Conservation (phyloP, 2,113 vertebrate species). For the Malurus alboscapulatus region DNA sequence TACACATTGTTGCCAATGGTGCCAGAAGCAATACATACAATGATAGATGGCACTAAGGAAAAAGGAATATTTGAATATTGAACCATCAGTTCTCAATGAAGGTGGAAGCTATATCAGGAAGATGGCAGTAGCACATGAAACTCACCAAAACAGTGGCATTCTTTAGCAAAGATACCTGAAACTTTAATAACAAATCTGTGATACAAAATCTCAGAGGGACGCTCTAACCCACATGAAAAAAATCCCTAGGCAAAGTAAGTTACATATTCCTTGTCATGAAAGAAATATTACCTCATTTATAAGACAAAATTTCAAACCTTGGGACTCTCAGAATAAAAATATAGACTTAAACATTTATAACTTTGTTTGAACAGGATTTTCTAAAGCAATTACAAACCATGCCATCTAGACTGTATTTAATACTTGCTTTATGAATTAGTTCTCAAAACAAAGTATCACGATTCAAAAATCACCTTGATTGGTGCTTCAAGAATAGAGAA, state of each 20-base stretch:
- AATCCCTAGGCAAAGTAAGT: not conserved
- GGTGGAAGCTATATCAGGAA: not conserved
- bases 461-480: not conserved
- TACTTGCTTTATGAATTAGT: not conserved
- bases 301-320: not conserved
- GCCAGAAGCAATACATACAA: not conserved
- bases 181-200: not conserved
- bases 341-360: fast-evolving
- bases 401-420: not conserved
- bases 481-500: not conserved
- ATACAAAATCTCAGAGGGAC: not conserved
- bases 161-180: not conserved
- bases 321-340: not conserved
- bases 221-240: not conserved
- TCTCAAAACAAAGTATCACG: not conserved
- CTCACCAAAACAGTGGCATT: not conserved
- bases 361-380: not conserved
- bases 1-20: not conserved
- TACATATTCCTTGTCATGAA: not conserved
- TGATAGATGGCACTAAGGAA: not conserved
- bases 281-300: not conserved
- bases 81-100: not conserved
- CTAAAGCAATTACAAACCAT: not conserved
- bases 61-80: not conserved
- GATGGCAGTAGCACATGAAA: not conserved